These are phyloP conservation scores for Protodeltote pygarga DNA, from an alignment of 2,888 invertebrate genomes.

Conservation along the genomic window DNA sequence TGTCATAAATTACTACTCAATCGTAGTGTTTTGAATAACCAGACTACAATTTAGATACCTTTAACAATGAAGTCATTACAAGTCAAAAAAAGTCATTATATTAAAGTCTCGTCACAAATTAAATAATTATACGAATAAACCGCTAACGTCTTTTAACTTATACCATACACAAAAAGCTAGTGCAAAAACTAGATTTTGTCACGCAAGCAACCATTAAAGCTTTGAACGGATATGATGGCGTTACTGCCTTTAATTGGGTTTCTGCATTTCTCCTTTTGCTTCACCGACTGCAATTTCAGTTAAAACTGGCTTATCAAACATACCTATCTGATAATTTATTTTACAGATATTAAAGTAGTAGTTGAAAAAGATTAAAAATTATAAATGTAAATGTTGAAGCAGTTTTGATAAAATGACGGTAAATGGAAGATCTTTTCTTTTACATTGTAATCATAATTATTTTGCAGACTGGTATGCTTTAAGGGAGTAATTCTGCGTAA, in stretches of 20 bases:
- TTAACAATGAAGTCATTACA: too few relatives aligned
- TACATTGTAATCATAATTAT: too few relatives aligned
- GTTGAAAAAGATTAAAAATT: constrained; percentile 26
- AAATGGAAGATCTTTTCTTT: too few relatives aligned
- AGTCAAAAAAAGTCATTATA: too few relatives aligned
- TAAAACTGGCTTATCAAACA: constrained; percentile 41
- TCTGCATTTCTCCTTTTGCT: constrained; percentile 71
- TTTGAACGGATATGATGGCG: constrained; percentile 73
- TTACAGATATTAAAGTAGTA: constrained; percentile 17
- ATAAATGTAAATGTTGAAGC: constrained; percentile 23
- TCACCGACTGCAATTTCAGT: constrained; percentile 50
- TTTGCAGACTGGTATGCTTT: too few relatives aligned
- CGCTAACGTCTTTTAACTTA: constrained; percentile 46
- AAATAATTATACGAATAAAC: neutral
- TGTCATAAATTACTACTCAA: too few relatives aligned
- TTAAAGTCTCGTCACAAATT: too few relatives aligned
- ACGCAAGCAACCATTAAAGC: constrained; percentile 71
- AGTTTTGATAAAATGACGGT: constrained; percentile 5
- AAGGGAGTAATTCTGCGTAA: too few relatives aligned
- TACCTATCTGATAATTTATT: constrained; percentile 40
- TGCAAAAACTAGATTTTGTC: constrained; percentile 78
- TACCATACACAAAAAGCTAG: constrained; percentile 48
- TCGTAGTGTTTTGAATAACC: too few relatives aligned
- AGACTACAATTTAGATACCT: too few relatives aligned
- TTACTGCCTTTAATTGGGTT: constrained; percentile 76